Evolutionary conservation across 2,797 vertebrate species (phyloP), one percentile per base, ranked within the genome.

Genomic region (Xenentodon cancila): DNA sequence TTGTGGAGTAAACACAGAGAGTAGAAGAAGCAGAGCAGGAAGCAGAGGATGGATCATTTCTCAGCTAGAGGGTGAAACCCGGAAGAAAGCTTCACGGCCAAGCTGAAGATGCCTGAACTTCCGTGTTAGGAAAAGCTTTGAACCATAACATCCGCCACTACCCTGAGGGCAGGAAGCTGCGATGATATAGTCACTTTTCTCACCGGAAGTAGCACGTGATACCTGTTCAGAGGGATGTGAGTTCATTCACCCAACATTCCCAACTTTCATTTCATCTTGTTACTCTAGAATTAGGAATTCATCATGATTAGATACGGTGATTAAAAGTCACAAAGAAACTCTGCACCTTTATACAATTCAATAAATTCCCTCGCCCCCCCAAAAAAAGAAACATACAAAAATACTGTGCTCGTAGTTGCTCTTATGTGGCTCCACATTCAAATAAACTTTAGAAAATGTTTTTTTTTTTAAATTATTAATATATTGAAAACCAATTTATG

Each of bases 271-370:
- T 19, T 47, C 7, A 34, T 37, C 16, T 6, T 30, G 4, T n/a
- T 52, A 9, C 49, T 72, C 20, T 17, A 12, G 20, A 7, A 5
- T 42, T 34, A 56, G 34, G 49, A 48, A 64, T 61, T 13, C 37
- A 57, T 37, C 7, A 40, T 51, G 4, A 46, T 19, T 7, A 57
- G 6, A 68, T 58, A 66, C 0, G 5, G 22, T 44, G 48, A 5
- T 44, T 45, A 34, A 7, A 63, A 47, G 45, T 27, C 7, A 53
- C 25, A 45, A 59, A n/a, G 62, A 64, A 69, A 51, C 53, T 56
- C 53, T 32, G 56, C 48, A 57, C 18, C 16, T 62, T 53, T 7
- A 60, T 25, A 56, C 53, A 66, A 55, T 21, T 55, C 6, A 55
- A 42, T 30, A 20, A 17, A 22, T 49, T n/a, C 21, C 16, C 56